Base-by-base conservation (phyloP, 2,113 vertebrate species). In the Corythoichthys haematopterus region DNA sequence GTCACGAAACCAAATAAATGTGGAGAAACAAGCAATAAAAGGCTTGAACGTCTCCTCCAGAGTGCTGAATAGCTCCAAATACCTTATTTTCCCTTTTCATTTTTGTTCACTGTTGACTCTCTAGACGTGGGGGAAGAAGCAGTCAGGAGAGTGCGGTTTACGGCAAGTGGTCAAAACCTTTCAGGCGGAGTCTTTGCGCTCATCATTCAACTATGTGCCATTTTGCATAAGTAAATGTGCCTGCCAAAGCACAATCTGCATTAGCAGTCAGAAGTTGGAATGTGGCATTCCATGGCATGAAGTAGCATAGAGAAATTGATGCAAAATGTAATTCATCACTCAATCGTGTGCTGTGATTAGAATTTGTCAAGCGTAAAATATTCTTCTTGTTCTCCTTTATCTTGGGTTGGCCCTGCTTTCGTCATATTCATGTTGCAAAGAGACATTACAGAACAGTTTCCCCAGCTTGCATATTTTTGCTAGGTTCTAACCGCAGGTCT, bases 131-230 rank as follows among this genome's bases (percentile, higher is more conserved):
- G 79, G 68, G 69, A 81, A 83, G 85, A 82, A 86, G 80, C 64
- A 59, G 70, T 53, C 11, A 75, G 71, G 64, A 68, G 61, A 62
- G 72, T 73, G 71, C 75, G 70, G 71, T 75, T 55, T 69, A 80
- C 70, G 71, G 56, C 72, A 72, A 65, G 76, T 62, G 75, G 80
- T 77, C 70, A 72, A 80, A 79, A 80, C 36, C 28, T 52, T 76
- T 79, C 36, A 74, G 71, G 65, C 70, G 47, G 65, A 70, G 70
- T 56, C 63, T 0, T 51, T 66, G 61, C 67, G 65, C 81, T 90
- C 85, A 86, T 81, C 78, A 1, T 45, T 61, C 68, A 79, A 82
- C 79, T 85, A 87, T 84, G 80, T 69, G 72, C 33, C 66, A 71
- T 80, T 43, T 72, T 73, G 71, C 76, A 79, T 77, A 64, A 84